Evolutionary conservation across 2,797 vertebrate genomes (phyloP).

Genomic region (Chelonia mydas): DNA sequence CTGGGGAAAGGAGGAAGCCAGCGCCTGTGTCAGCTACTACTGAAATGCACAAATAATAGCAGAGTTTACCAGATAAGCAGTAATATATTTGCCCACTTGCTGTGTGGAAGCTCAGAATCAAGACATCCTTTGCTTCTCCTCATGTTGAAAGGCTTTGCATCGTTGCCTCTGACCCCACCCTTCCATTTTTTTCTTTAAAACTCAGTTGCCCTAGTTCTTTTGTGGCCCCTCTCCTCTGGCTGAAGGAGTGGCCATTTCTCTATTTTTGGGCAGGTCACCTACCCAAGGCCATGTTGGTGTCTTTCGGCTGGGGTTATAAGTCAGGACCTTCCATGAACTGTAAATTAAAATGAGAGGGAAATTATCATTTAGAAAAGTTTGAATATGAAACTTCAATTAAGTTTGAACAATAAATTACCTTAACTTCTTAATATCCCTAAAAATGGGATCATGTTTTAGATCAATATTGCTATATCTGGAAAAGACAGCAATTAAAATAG

Average conservation of each 20-base stretch:
- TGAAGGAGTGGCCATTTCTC: not conserved
- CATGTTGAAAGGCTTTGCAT: too few relatives aligned
- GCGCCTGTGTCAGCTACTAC: too few relatives aligned
- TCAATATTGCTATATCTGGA: not conserved
- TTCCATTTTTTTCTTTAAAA: not conserved
- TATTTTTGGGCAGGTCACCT: not conserved
- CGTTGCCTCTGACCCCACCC: not conserved
- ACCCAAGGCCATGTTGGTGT: not conserved
- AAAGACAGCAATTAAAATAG: constrained; percentile 1
- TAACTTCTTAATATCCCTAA: not conserved
- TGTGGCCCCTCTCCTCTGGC: not conserved
- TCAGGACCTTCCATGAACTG: not conserved
- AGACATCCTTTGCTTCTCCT: too few relatives aligned
- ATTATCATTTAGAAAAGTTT: not conserved
- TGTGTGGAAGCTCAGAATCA: too few relatives aligned
- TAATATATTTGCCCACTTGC: too few relatives aligned
- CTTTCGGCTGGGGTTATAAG: not conserved
- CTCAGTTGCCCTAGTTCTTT: not conserved
- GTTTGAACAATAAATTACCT: not conserved
- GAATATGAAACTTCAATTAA: not conserved
- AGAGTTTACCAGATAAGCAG: too few relatives aligned
- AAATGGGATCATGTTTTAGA: not conserved
- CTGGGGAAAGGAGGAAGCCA: not conserved
- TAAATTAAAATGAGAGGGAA: not conserved
- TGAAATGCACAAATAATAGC: too few relatives aligned